Conservation (phyloP, 2,888 invertebrate species). For the Eupithecia pulchellata region DNA sequence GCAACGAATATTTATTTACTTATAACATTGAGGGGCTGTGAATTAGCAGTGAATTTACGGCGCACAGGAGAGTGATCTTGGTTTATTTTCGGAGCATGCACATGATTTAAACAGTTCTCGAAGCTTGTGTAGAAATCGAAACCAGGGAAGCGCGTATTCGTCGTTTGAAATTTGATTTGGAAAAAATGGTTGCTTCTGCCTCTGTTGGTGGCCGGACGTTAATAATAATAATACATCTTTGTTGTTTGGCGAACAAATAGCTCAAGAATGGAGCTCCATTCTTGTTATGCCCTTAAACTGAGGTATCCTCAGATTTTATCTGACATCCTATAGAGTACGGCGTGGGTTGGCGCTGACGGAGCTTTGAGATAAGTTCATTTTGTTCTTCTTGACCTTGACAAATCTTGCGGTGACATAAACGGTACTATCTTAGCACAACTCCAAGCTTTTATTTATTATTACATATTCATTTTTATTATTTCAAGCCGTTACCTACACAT, state of each 20-base stretch:
- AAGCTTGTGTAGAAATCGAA: conserved; percentile 58
- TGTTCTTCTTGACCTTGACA: conserved; percentile 26
- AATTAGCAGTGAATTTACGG: conserved; percentile 84
- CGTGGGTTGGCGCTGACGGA: conserved; percentile 24
- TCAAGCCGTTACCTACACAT: neutral
- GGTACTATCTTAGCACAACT: neutral
- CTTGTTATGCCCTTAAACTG: conserved; percentile 30
- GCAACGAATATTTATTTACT: conserved; percentile 82
- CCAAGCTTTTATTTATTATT: neutral
- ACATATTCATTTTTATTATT: neutral
- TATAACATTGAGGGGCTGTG: conserved; percentile 82
- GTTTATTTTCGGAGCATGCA: conserved; percentile 79
- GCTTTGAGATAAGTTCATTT: conserved; percentile 38
- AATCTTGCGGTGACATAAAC: neutral
- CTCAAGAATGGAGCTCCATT: conserved; percentile 30
- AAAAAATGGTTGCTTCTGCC: neutral
- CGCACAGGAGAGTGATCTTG: conserved; percentile 74
- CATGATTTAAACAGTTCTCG: conserved; percentile 79
- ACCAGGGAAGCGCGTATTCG: conserved; percentile 59
- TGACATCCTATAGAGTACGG: conserved; percentile 32
- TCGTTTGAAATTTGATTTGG: conserved; percentile 24
- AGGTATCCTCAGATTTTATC: conserved; percentile 40
- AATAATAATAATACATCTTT: neutral
- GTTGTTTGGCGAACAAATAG: conserved; percentile 17
- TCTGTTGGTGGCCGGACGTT: conserved; percentile 10